Evolutionary conservation across 2,113 vertebrate genomes (phyloP).

Genomic region (Scartelaos histophorus): DNA sequence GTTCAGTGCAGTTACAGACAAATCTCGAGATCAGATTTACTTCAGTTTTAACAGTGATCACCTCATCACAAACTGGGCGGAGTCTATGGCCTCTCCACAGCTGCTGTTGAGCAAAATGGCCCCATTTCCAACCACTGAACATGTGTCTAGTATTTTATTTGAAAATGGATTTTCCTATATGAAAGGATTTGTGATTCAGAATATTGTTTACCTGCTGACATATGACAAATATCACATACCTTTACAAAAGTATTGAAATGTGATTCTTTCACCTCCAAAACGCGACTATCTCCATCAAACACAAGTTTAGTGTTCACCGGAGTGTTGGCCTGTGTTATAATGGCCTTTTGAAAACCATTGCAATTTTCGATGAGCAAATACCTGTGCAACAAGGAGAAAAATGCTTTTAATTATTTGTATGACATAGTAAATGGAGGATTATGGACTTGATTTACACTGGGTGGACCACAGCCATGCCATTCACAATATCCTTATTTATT

Average conservation of each 20-base stretch:
- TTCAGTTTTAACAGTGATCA: too few relatives aligned
- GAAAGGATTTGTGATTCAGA: too few relatives aligned
- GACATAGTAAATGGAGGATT: too few relatives aligned
- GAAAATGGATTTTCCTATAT: neutral
- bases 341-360: conserved; percentile 59
- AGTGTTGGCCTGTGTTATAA: conserved; percentile 75
- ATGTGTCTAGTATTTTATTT: neutral
- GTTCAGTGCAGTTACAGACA: too few relatives aligned
- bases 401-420: too few relatives aligned
- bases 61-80: conserved; percentile 14
- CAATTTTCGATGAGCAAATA: conserved; percentile 60
- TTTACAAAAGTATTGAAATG: conserved; percentile 42
- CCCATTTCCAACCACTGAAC: conserved; percentile 17
- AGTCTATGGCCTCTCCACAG: conserved; percentile 14
- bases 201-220: too few relatives aligned
- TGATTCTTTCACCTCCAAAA: conserved; percentile 61
- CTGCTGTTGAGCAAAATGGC: conserved; percentile 4
- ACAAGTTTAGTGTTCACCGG: conserved; percentile 63
- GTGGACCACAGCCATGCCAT: too few relatives aligned
- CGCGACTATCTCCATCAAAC: conserved; percentile 73
- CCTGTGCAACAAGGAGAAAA: too few relatives aligned
- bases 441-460: too few relatives aligned
- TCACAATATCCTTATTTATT: too few relatives aligned
- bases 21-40: too few relatives aligned
- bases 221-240: too few relatives aligned